Evolutionary conservation across 2,888 invertebrate species (phyloP), one percentile per base, ranked within the genome.

Genomic region (Oxytorus armatus): DNA sequence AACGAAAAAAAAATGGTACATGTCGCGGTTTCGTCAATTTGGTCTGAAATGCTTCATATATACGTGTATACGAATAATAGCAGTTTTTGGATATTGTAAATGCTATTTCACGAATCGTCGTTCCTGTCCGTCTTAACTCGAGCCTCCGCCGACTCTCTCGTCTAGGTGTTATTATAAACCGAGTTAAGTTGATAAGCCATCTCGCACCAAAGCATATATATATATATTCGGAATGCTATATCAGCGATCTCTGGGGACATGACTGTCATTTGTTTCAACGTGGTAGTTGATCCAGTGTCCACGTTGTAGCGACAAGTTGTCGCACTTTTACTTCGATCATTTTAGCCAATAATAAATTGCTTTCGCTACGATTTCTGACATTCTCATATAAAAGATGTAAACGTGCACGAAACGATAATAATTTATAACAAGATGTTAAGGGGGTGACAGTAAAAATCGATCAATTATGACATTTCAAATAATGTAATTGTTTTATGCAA

Each of bases 141-240:
- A 65, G 63, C 42, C 42, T 25, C 39, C 21, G 63, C 42, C 42
- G 16, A 25, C 21, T 47, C 61, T 72, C 61, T 66, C 57, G 47
- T 65, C 63, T 25, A 66, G 47, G 66, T 55, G 66, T 74, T 66
- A 66, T 51, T n/a, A n/a, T n/a, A n/a, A 61, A 29, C 57, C 65
- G 47, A 75, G 74, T 66, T 75, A 75, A 66, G 65, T 66, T 66
- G 65, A 66, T 75, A 75, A 75, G 74, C 65, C 47, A 75, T 66
- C 66, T 18, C 25, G 33, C 44, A 44, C 57, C 33, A 16, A 42
- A 44, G 39, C n/a, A 18, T 21, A 14, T 49, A 33, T 10, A 18
- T 29, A 14, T 51, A 23, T 8, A 29, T 18, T n/a, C 7, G n/a
- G n/a, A n/a, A n/a, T n/a, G n/a, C n/a, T 14, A 14, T 42, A 47